phyloP scores from a whole-genome alignment of 2,888 invertebrate species.

The Taenaris catops region DNA sequence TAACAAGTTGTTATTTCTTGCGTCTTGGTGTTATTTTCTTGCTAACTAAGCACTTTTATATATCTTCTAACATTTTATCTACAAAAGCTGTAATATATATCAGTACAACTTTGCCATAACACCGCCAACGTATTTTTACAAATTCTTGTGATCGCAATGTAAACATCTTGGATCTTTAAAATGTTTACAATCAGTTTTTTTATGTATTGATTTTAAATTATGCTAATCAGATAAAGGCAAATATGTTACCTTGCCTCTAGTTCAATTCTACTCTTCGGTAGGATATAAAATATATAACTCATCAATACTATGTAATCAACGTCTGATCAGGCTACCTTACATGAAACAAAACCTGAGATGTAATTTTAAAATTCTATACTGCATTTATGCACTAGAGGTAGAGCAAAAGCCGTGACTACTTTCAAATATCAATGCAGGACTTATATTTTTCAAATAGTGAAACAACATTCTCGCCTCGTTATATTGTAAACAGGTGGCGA shows the following conservation, averaged over 20 bases:
- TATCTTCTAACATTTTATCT: no score
- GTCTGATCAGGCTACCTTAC: constrained; percentile 23
- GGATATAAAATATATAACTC: constrained; percentile 23
- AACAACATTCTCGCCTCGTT: constrained; percentile 21
- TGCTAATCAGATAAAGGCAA: constrained; percentile 23
- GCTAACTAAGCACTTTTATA: no score
- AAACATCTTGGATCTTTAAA: no score
- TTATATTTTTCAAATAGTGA: constrained; percentile 17
- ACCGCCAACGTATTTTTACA: no score
- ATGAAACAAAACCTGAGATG: constrained; percentile 22
- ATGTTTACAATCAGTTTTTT: no score
- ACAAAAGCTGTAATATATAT: no score
- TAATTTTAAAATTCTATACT: constrained; percentile 22
- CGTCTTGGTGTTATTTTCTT: no score
- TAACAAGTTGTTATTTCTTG: no score
- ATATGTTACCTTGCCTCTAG: constrained; percentile 23
- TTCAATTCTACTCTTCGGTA: constrained; percentile 25
- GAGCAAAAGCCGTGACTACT: constrained; percentile 25
- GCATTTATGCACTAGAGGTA: constrained; percentile 25
- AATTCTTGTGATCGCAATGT: no score
- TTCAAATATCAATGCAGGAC: constrained; percentile 21
- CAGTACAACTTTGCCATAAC: no score
- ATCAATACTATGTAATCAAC: constrained; percentile 22
- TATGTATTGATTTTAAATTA: no score
- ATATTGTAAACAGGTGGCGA: constrained; percentile 32